Percentiles rank a stretch among this genome's conserved stretches.
These are phyloP conservation scores for Anguilla pacifica DNA, from an alignment of 2,797 vertebrate genomes.

Conservation along the genomic window DNA sequence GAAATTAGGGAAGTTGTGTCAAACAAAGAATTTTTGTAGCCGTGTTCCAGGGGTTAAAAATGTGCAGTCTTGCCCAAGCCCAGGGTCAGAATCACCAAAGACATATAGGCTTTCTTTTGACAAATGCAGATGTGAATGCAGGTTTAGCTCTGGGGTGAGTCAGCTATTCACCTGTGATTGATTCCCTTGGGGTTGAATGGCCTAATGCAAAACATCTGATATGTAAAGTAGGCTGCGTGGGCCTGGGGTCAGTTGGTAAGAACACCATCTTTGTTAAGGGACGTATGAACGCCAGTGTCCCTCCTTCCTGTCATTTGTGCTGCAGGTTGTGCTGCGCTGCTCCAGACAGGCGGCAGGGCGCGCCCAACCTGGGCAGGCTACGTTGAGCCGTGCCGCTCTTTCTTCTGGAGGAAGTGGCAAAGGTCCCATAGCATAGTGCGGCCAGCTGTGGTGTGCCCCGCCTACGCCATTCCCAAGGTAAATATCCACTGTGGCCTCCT, in stretches of 20 bases:
- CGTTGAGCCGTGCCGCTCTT: conserved; percentile 57
- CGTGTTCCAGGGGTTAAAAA: too few species aligned
- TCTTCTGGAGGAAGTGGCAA: conserved; percentile 75
- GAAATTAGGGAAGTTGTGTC: too few species aligned
- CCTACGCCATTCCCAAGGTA: conserved; percentile 73
- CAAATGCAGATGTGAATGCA: too few species aligned
- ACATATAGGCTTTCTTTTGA: too few species aligned
- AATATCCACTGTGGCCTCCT: neutral
- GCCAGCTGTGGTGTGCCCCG: conserved; percentile 66
- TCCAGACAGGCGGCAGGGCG: conserved; percentile 29
- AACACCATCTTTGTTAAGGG: neutral
- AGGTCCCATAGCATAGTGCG: conserved; percentile 64
- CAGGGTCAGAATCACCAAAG: too few species aligned
- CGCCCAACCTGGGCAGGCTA: conserved; percentile 6
- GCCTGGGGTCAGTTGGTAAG: neutral
- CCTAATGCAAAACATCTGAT: neutral
- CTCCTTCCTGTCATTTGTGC: neutral
- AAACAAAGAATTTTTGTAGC: too few species aligned
- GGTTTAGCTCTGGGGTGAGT: too few species aligned
- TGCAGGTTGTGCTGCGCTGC: conserved; percentile 31
- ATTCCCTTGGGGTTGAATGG: neutral
- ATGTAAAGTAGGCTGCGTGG: neutral
- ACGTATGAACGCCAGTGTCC: neutral
- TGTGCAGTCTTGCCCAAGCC: too few species aligned
- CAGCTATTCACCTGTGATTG: too few species aligned